phyloP scores from a whole-genome alignment of 2,888 invertebrate genomes.

The Elgonia sp. region DNA sequence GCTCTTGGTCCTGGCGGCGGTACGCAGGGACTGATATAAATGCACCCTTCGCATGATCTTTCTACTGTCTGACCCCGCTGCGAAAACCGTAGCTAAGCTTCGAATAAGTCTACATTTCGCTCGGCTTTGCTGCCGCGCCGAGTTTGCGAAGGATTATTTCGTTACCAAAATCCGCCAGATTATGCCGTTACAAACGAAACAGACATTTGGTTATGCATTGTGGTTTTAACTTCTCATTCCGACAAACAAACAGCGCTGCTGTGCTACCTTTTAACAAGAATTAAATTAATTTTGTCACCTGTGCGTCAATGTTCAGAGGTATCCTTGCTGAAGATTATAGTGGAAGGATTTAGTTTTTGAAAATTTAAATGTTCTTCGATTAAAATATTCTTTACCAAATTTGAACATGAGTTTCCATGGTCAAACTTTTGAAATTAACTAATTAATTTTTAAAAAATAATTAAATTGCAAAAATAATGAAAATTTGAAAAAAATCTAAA shows the following conservation, averaged over 20 bases:
- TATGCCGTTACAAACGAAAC: constrained; percentile 64
- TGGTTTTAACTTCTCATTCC: constrained; percentile 50
- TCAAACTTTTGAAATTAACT: no score
- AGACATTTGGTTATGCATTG: constrained; percentile 70
- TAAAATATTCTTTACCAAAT: no score
- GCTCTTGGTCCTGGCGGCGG: constrained; percentile 47
- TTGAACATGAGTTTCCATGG: no score
- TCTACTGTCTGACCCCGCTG: constrained; percentile 60
- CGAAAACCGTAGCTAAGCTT: constrained; percentile 60
- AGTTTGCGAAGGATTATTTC: constrained; percentile 69
- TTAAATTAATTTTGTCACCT: constrained; percentile 40
- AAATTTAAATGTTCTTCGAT: no score
- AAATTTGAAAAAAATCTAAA: no score
- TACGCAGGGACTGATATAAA: constrained; percentile 80
- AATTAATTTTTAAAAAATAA: no score
- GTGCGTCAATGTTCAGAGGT: constrained; percentile 4
- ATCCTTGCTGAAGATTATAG: no score
- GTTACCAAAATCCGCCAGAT: constrained; percentile 67
- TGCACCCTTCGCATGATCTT: constrained; percentile 80
- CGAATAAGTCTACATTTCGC: constrained; percentile 66
- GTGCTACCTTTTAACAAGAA: constrained; percentile 37
- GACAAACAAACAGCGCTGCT: constrained; percentile 49
- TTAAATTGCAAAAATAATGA: no score
- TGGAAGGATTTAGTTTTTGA: no score
- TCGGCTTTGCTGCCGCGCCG: constrained; percentile 46